Evolutionary conservation across 30 jellyfish, hydroid and myxozoan species (phyloP).

Genomic region (Aurelia coerulea): DNA sequence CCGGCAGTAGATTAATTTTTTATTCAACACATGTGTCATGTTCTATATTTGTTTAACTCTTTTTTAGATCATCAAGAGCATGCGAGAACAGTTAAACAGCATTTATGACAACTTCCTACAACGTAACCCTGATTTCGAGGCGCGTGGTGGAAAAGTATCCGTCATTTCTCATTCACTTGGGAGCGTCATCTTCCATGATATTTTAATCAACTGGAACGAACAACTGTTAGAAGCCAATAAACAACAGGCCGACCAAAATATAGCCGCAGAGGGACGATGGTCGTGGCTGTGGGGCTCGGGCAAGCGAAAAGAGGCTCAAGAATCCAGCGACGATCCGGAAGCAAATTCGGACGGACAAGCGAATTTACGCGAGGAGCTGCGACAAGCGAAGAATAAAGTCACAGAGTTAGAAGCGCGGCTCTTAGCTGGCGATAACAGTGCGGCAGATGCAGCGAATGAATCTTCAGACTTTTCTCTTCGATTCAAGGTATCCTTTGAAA

Average conservation of each 20-base stretch:
- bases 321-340: slow-evolving; percentile 33
- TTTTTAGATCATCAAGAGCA: slow-evolving; percentile 77
- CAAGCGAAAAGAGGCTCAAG: slow-evolving; percentile 34
- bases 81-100: slow-evolving; percentile 82
- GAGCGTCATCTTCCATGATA: slow-evolving; percentile 92
- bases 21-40: too few species aligned
- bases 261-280: slow-evolving; percentile 87
- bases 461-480: slow-evolving; percentile 41
- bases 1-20: too few species aligned
- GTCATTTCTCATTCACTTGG: slow-evolving; percentile 97
- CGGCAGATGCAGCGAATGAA: neutral
- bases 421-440: slow-evolving; percentile 6
- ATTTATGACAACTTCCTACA: slow-evolving; percentile 62
- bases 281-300: slow-evolving; percentile 96
- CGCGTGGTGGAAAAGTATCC: slow-evolving; percentile 90
- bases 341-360: neutral
- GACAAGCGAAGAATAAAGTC: slow-evolving; percentile 71
- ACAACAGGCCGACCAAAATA: slow-evolving; percentile 81
- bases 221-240: slow-evolving; percentile 73
- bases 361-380: slow-evolving; percentile 54
- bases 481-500: slow-evolving; percentile 57
- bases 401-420: slow-evolving; percentile 77
- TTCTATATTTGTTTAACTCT: neutral
- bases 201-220: slow-evolving; percentile 84
- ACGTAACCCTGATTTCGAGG: slow-evolving; percentile 86